These are phyloP conservation scores for Clavelina lepadiformis DNA, from an alignment of 23 tunicate species.

Conservation along the genomic window DNA sequence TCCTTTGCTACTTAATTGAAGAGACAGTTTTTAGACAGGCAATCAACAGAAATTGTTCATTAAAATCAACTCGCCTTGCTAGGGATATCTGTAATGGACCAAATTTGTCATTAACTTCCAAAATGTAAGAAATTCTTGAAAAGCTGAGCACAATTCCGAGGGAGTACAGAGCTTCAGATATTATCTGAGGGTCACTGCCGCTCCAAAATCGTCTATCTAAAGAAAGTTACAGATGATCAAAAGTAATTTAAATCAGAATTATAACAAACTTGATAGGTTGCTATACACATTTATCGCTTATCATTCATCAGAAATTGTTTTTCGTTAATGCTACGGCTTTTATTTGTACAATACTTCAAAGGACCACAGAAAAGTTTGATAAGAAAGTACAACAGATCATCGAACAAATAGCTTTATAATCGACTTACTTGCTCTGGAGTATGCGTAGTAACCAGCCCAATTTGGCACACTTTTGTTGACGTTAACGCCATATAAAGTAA, in stretches of 20 bases:
- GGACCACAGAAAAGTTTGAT: no score
- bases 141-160: slow-evolving; percentile 87
- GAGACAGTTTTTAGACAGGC: background rate
- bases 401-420: no score
- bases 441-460: slow-evolving; percentile 52
- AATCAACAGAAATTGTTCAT: background rate
- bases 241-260: no score
- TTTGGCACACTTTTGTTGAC: slow-evolving; percentile 28
- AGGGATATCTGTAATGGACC: slow-evolving; percentile 95
- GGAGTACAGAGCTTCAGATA: slow-evolving; percentile 91
- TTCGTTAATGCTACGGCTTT: no score
- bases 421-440: slow-evolving; percentile 25
- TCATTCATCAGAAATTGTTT: no score
- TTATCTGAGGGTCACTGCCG: slow-evolving; percentile 65
- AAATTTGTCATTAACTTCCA: slow-evolving; percentile 91
- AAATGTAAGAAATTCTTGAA: slow-evolving; percentile 76
- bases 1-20: background rate
- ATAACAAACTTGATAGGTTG: no score
- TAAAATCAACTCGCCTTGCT: slow-evolving; percentile 39
- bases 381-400: no score
- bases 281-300: no score
- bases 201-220: slow-evolving; percentile 58
- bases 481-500: slow-evolving; percentile 16
- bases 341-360: no score
- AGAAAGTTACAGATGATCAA: no score